Evolutionary conservation across 2,113 vertebrate genomes (phyloP).

Genomic region (Microtus pennsylvanicus): DNA sequence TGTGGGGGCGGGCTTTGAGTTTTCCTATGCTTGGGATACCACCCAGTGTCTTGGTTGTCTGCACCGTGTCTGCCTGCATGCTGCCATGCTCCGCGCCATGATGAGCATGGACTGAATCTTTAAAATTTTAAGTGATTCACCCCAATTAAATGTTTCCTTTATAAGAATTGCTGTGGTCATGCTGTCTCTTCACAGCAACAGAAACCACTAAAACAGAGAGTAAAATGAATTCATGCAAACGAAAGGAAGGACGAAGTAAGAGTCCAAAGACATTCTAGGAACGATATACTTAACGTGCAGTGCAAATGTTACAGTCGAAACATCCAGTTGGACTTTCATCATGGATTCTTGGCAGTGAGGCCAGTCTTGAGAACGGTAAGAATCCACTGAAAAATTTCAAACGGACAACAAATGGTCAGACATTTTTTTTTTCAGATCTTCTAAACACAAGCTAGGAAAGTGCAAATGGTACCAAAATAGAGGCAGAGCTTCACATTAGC

Average conservation of each 20-base stretch:
- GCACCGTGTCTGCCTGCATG: neutral
- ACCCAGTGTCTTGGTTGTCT: neutral
- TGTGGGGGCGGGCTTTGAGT: neutral
- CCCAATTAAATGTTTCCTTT: neutral
- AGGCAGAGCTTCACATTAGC: neutral
- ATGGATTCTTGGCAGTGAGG: neutral
- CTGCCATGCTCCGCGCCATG: no score
- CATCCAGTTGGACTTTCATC: neutral
- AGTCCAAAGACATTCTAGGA: neutral
- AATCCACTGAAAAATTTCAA: neutral
- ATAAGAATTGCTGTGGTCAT: neutral
- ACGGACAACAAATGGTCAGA: neutral
- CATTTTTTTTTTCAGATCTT: neutral
- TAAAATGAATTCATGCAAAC: neutral
- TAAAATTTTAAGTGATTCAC: neutral
- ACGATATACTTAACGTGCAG: neutral
- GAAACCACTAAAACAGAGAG: neutral
- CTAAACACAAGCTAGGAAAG: neutral
- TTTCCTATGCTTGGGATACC: neutral
- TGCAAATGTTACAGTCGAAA: neutral
- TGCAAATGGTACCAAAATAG: neutral
- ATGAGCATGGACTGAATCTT: neutral
- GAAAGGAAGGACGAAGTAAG: accelerated
- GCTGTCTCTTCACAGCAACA: neutral
- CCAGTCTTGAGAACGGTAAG: neutral